phyloP scores from a whole-genome alignment of 2,113 vertebrate species.

The Cochlearius cochlearius region DNA sequence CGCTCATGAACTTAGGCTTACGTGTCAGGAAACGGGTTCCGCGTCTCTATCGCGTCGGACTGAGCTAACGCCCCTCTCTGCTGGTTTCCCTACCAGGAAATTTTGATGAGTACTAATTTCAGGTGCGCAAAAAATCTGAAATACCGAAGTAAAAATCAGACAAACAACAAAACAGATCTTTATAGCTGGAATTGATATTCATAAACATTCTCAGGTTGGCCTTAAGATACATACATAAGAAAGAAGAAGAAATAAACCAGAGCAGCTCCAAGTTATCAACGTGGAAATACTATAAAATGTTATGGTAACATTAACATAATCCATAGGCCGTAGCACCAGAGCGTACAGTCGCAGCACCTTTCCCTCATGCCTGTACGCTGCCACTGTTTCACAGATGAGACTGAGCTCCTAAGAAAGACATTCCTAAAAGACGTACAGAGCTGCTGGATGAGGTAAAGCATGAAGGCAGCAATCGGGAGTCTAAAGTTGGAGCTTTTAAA shows the following conservation, averaged over 20 bases:
- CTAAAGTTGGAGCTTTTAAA: neutral
- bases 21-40: fast-evolving
- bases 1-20: fast-evolving
- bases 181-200: neutral
- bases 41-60: neutral
- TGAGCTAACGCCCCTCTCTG: neutral
- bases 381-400: neutral
- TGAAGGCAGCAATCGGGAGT: neutral
- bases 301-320: neutral
- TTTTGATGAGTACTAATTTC: neutral
- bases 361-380: neutral
- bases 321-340: neutral
- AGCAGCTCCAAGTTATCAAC: neutral
- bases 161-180: neutral
- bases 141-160: neutral
- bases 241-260: constrained; percentile 8
- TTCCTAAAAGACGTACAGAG: neutral
- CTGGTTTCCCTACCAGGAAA: neutral
- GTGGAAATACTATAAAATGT: neutral
- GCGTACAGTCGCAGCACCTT: neutral
- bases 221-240: neutral
- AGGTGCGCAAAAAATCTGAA: neutral
- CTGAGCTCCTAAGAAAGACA: neutral
- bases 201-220: neutral
- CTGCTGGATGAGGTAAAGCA: neutral